A percentile compares a stretch with the other conserved stretches of the same genome.
These are phyloP conservation scores for Lophius piscatorius DNA, from an alignment of 2,113 vertebrate genomes.

Conservation along the genomic window DNA sequence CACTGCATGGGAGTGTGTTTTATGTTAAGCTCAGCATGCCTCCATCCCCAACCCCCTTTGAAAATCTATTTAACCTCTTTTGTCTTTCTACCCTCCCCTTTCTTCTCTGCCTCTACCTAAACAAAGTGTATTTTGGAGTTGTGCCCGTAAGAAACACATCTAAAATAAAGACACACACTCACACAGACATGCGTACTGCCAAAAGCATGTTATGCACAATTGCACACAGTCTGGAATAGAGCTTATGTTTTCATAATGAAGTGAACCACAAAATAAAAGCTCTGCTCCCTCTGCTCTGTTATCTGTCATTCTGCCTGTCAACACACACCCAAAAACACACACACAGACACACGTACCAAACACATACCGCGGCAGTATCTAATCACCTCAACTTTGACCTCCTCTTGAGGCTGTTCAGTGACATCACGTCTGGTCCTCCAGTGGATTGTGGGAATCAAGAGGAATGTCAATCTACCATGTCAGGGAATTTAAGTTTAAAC, in stretches of 20 bases:
- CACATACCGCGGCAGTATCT: constrained; percentile 1
- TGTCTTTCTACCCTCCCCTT: background rate
- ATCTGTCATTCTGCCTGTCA: no score
- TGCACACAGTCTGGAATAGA: constrained; percentile 18
- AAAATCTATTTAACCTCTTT: background rate
- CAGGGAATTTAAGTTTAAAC: constrained; percentile 46
- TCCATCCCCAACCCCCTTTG: background rate
- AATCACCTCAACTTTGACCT: constrained; percentile 42
- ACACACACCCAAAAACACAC: constrained; percentile 7
- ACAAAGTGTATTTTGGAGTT: constrained; percentile 45
- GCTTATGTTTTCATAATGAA: constrained; percentile 42
- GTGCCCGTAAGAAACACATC: constrained; percentile 42
- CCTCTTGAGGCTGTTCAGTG: constrained; percentile 48
- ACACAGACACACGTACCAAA: constrained; percentile 25
- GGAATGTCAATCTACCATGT: constrained; percentile 62
- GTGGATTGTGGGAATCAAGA: constrained; percentile 65
- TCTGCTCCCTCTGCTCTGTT: no score
- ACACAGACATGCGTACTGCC: constrained; percentile 6
- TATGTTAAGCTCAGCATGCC: background rate
- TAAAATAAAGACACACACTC: constrained; percentile 36
- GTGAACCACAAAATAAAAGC: constrained; percentile 37
- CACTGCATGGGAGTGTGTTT: background rate
- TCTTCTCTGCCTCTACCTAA: constrained; percentile 11
- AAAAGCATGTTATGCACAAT: constrained; percentile 26
- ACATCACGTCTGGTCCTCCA: constrained; percentile 67